Conservation (phyloP, 1,140 invertebrate genomes). For the Musca domestica region DNA sequence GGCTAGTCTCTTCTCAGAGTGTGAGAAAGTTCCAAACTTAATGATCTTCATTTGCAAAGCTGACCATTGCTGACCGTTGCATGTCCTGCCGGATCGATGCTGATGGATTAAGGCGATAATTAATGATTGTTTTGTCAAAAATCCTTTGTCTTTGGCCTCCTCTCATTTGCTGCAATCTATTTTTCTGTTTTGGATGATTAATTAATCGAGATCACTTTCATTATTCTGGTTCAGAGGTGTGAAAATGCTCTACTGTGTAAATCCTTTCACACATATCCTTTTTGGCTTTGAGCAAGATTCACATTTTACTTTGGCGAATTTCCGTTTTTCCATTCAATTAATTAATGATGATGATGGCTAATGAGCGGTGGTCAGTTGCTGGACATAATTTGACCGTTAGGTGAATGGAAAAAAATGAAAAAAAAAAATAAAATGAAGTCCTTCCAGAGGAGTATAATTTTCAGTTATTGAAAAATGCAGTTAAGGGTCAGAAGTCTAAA, state of each 20-base stretch:
- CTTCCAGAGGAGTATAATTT: no score
- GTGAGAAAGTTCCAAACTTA: constrained; percentile 33
- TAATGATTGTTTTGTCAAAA: constrained; percentile 36
- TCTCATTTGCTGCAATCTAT: neutral
- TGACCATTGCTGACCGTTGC: constrained; percentile 4
- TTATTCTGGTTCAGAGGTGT: constrained; percentile 27
- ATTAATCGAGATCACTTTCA: constrained; percentile 39
- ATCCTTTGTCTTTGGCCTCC: constrained; percentile 5
- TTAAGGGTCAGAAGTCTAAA: no score
- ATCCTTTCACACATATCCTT: constrained; percentile 10
- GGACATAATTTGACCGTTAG: no score
- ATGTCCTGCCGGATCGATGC: constrained; percentile 38
- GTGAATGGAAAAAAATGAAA: no score
- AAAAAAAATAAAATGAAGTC: no score
- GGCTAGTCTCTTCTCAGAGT: no score
- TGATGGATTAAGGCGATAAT: constrained; percentile 49
- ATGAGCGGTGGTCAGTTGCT: no score
- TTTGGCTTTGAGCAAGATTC: no score
- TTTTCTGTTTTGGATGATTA: constrained; percentile 25
- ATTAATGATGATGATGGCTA: no score
- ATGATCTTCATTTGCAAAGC: constrained; percentile 7
- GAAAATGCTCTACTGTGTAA: constrained; percentile 17
- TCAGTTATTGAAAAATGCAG: no score
- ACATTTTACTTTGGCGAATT: no score
- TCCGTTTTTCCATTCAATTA: no score